Evolutionary conservation across 2,888 invertebrate species (phyloP), one percentile per base, ranked within the genome.

Genomic region (Tridacna gigas): DNA sequence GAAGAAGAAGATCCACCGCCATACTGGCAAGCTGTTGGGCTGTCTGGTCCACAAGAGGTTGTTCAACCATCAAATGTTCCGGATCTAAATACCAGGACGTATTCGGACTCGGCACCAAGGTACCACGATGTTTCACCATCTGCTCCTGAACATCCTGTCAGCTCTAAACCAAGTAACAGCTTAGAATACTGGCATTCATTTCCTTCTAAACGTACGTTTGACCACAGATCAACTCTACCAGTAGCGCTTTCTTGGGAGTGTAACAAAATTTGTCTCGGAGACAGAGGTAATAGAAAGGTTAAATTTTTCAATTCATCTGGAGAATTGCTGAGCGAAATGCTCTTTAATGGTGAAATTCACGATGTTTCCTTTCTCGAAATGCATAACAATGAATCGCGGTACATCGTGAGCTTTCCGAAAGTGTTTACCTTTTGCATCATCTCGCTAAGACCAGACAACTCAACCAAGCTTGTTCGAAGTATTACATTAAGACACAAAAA

Each of bases 1-100:
- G 66, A 67, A 79, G 28, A 45, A 78, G 81, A 83, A 18, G 74
- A 80, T 65, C 87, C 89, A 13, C 90, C 84, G 37, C 88, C 85
- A 71, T 90, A 84, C 71, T 90, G 88, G 90, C 88, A 81, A 74
- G 90, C 85, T 12, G 79, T 80, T 74, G 87, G 84, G 77, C 79
- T 78, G 69, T 48, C 79, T 20, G 77, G 79, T 26, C 87, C 87
- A 1, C 26, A 76, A 28, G 71, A 56, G 12, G 47, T 22, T 22
- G 51, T 67, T 0, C 71, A 61, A 77, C 48, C 73, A 18, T 26
- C 65, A 20, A 73, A 47, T 61, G 37, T 65, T 5, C 60, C 71
- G 63, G 69, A 26, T 75, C 75, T 74, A 28, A 48, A 65, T 47
- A 45, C 48, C 7, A 26, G 45, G 47, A 63, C 28, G 0, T 79